A percentile compares a stretch with the other conserved stretches of the same genome.
phyloP scores from a whole-genome alignment of 2,797 vertebrate genomes.

The Ctenopoma kingsleyae region DNA sequence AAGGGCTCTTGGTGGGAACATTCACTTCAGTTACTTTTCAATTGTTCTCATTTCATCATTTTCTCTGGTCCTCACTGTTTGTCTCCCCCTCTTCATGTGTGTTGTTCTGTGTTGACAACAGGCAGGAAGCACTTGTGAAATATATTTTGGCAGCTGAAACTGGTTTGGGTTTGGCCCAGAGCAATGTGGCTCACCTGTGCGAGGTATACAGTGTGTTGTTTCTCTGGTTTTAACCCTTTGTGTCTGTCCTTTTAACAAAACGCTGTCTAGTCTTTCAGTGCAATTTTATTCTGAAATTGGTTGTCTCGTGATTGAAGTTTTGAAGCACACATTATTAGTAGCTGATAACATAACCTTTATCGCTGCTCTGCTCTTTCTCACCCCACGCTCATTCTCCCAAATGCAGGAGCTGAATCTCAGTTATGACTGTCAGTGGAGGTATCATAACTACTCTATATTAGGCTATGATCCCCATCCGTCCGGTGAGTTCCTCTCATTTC shows the following conservation, averaged over 20 bases:
- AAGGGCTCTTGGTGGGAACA: conserved; percentile 87
- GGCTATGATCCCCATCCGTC: conserved; percentile 89
- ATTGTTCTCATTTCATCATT: conserved; percentile 47
- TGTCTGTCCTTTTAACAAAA: neutral
- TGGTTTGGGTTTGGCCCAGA: conserved; percentile 92
- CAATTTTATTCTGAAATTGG: conserved; percentile 18
- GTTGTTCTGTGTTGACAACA: conserved; percentile 62
- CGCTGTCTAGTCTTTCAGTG: neutral
- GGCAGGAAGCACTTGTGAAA: conserved; percentile 90
- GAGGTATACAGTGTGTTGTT: conserved; percentile 76
- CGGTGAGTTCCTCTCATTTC: conserved; percentile 84
- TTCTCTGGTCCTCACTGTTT: conserved; percentile 3
- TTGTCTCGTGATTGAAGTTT: conserved; percentile 24
- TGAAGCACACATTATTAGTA: conserved; percentile 43
- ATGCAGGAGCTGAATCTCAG: conserved; percentile 85
- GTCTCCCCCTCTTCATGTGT: conserved; percentile 1
- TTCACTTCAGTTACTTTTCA: conserved; percentile 50
- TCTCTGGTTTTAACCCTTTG: conserved; percentile 18
- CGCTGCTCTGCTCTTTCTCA: conserved; percentile 36
- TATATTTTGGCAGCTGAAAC: conserved; percentile 92
- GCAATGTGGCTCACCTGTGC: conserved; percentile 92
- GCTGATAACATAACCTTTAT: conserved; percentile 53
- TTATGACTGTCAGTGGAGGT: conserved; percentile 90
- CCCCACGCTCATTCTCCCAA: conserved; percentile 23
- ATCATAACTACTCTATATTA: conserved; percentile 92